Conservation (phyloP, 2,113 vertebrate species). For the Osmerus eperlanus region DNA sequence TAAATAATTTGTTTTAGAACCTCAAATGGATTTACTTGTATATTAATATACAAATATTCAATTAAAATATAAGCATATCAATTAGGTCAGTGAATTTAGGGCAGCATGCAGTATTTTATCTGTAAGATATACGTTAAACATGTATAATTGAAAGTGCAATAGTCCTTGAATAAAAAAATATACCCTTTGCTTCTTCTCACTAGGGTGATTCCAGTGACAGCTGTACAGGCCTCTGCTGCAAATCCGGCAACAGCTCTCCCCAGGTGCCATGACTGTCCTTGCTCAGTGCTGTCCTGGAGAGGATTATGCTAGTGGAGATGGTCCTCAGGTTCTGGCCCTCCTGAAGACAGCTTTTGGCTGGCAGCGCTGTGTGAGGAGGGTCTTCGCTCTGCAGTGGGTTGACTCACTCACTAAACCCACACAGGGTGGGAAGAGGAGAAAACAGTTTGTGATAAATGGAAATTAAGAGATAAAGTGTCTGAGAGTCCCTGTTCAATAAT, state of each 20-base stretch:
- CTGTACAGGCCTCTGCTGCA: slow-evolving; percentile 64
- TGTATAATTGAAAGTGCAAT: background rate
- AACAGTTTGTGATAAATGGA: slow-evolving; percentile 16
- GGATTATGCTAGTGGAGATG: background rate
- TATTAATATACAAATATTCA: too few species aligned
- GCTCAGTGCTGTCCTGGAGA: slow-evolving; percentile 18
- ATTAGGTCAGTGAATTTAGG: too few species aligned
- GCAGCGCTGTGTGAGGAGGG: slow-evolving; percentile 4
- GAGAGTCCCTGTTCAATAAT: slow-evolving; percentile 37
- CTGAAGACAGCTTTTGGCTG: slow-evolving; percentile 4
- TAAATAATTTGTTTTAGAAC: too few species aligned
- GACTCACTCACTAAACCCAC: slow-evolving; percentile 2
- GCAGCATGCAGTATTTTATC: too few species aligned
- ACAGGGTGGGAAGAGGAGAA: slow-evolving; percentile 16
- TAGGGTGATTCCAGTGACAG: slow-evolving; percentile 53
- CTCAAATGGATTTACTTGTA: too few species aligned
- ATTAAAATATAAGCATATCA: too few species aligned
- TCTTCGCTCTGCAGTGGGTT: background rate
- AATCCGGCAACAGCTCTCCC: slow-evolving; percentile 28
- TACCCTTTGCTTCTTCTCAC: slow-evolving; percentile 34
- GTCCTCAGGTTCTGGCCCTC: background rate
- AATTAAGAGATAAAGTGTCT: slow-evolving; percentile 21
- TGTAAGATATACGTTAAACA: too few species aligned
- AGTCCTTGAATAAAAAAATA: slow-evolving; percentile 23
- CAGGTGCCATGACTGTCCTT: slow-evolving; percentile 40